Conservation (phyloP, 2,888 invertebrate species). For the Aromia moschata region DNA sequence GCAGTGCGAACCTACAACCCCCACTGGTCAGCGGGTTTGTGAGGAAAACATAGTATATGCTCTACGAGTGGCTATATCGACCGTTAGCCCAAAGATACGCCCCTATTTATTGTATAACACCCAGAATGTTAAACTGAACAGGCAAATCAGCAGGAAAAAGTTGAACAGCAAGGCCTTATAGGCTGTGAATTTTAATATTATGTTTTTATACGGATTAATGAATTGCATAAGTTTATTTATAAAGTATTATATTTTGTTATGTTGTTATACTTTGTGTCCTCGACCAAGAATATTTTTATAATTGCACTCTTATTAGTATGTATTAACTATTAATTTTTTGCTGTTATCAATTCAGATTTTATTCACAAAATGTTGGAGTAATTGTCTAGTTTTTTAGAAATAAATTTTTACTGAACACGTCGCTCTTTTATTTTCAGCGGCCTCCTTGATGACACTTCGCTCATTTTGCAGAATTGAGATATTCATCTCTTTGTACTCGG, state of each 20-base stretch:
- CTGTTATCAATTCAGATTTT: too few species aligned
- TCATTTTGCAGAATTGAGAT: too few species aligned
- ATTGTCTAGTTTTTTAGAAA: too few species aligned
- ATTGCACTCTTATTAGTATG: too few species aligned
- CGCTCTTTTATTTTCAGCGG: too few species aligned
- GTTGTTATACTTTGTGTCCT: not conserved
- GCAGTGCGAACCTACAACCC: slow-evolving; percentile 62
- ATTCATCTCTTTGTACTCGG: too few species aligned
- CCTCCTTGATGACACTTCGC: too few species aligned
- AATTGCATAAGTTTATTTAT: not conserved
- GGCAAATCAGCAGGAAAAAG: not conserved
- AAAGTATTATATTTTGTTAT: not conserved
- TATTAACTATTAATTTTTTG: too few species aligned
- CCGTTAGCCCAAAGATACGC: slow-evolving; percentile 52
- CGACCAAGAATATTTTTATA: too few species aligned
- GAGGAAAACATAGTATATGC: slow-evolving; percentile 61
- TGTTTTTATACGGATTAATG: slow-evolving; percentile 3
- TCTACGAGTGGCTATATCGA: slow-evolving; percentile 51
- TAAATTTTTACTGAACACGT: too few species aligned
- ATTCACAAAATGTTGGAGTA: too few species aligned
- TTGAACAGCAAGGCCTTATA: slow-evolving; percentile 6
- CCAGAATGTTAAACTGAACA: slow-evolving; percentile 3
- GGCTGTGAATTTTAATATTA: slow-evolving; percentile 13
- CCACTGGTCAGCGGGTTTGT: slow-evolving; percentile 69
- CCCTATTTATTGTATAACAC: slow-evolving; percentile 44